phyloP scores from a whole-genome alignment of 2,113 vertebrate genomes.

The Oreochromis aureus region DNA sequence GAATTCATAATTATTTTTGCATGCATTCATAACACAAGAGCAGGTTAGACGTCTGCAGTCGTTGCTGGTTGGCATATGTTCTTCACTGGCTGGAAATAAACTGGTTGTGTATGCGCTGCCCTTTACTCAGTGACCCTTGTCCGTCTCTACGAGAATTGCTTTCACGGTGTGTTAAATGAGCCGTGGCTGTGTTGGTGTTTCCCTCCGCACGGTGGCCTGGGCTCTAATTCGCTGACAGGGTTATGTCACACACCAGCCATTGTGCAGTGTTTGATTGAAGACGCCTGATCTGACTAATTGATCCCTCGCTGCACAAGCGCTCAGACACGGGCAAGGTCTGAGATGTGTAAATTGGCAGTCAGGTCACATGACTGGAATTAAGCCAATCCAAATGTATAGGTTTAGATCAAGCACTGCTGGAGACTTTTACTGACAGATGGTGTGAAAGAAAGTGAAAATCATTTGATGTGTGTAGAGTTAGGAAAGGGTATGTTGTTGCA shows the following conservation, averaged over 20 bases:
- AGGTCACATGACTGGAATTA: constrained; percentile 26
- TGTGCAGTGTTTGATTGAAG: constrained; percentile 49
- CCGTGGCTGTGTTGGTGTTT: constrained; percentile 77
- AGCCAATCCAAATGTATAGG: constrained; percentile 68
- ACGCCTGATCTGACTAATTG: constrained; percentile 53
- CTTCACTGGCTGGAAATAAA: constrained; percentile 55
- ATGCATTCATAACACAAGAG: background rate
- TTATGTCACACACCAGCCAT: constrained; percentile 49
- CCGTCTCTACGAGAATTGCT: constrained; percentile 70
- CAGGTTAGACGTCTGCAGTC: background rate
- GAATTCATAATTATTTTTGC: background rate
- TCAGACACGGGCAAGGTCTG: constrained; percentile 4
- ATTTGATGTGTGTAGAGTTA: background rate
- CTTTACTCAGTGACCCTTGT: constrained; percentile 61
- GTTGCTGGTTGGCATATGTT: constrained; percentile 42
- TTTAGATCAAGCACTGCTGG: constrained; percentile 74
- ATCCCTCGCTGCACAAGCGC: constrained; percentile 52
- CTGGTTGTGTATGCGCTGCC: constrained; percentile 70
- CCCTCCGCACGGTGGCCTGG: constrained; percentile 44
- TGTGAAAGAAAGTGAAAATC: background rate
- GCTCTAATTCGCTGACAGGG: constrained; percentile 73
- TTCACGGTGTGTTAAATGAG: constrained; percentile 75
- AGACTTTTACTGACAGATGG: constrained; percentile 79
- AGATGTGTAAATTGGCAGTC: constrained; percentile 40
- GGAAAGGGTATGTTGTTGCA: background rate